Base-by-base conservation (phyloP, 1,140 invertebrate species). In the Zaprionus taronus region DNA sequence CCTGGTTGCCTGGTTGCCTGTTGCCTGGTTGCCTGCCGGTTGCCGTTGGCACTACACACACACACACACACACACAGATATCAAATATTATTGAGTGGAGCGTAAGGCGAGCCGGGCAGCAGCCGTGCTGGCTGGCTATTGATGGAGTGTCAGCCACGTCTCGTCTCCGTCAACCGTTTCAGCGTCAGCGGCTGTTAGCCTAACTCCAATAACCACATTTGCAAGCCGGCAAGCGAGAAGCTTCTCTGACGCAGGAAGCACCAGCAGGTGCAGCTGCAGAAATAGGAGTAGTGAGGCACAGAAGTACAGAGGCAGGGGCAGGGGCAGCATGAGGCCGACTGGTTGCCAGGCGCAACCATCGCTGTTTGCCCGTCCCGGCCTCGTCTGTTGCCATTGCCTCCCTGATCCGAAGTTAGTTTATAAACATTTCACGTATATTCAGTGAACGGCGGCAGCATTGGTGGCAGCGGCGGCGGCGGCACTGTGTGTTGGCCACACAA, bases 391-490 rank as follows among this genome's bases (percentile, higher is more conserved):
- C 72, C 67, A 79, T 69, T 72, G 58, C 85, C 73, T 71, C 53
- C 85, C 53, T 79, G 69, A 60, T 79, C 55, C 76, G 15, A 79
- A 90, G 81, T 84, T 89, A 90, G 85, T 90, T 90, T 90, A 89
- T 90, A 90, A 90, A 90, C 85, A 90, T 90, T 90, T 85, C 85
- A 90, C 85, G 85, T 89, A 79, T 75, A 81, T 81, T 17, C 75
- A 73, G 69, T 20, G 41, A 56, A 34, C 31, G 31, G 31, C 28
- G 28, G 28, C 7, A 31, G 28, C 2, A 9, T 34, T 34, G 31
- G 31, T 7, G 9, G 31, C 31, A 1, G 28, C 31, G 2, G 28
- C 28, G 2, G 28, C 28, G 31, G 76, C 34, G n/a, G 20, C 51
- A 53, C 44, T 26, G 41, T 36, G 41, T 44, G 71, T 72, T 65